Base-by-base conservation (phyloP, 2,888 invertebrate genomes). In the Sphaerophoria rueppellii region DNA sequence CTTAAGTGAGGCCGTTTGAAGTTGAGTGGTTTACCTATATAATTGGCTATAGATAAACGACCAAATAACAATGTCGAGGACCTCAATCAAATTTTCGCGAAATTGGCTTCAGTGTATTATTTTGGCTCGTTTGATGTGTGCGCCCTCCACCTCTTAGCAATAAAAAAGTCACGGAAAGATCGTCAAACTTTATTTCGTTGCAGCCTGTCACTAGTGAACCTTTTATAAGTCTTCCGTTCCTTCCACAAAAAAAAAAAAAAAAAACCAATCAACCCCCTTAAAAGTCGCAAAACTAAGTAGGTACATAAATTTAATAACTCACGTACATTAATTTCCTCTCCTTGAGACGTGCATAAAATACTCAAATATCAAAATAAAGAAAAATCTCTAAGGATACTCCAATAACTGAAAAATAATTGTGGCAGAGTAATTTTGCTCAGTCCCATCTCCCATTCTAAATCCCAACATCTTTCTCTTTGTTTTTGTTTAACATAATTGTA, bases 371-470 rank as follows among this genome's bases (percentile, higher is more conserved):
- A 24, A 24, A 24, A 24, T 24, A 24, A 78, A 69, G 67, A 65
- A 72, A 60, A 78, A 78, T 67, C 71, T 48, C 69, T 57, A 48
- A 67, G 60, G 72, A 75, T 35, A 85, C 60, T 81, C 73, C 73
- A 85, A 73, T 85, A 81, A 85, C 63, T 81, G 72, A 85, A 85
- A 85, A 77, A 81, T 81, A 81, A 75, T 85, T 85, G 73, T 77
- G 72, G 70, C 46, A 61, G 69, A 77, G 77, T 81, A 85, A 81
- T 81, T 85, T 85, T 73, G 73, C 80, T 63, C 40, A 40, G 40
- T 1, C 40, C 40, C 37, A 4, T 7, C 37, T 7, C 37, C 37
- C 40, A 6, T 9, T 9, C 40, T 4, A 50, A 24, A 54, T 69
- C 46, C 43, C 54, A 11, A n/a, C 2, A 2, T 16, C 11, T 16